Conservation (phyloP, 2,797 vertebrate species). For the Coreius guichenoti region DNA sequence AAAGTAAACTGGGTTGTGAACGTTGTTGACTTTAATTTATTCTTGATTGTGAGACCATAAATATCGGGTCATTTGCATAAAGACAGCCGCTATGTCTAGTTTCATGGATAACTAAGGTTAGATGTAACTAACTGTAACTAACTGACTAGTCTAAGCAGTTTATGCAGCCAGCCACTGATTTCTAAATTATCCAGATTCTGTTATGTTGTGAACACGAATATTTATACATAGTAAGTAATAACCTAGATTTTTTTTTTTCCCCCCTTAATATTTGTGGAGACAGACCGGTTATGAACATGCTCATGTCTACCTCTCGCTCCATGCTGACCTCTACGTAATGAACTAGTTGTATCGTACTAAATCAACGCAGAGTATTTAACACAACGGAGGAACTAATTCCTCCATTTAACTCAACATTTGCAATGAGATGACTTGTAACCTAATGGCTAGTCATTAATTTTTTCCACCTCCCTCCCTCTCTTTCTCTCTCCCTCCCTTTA, state of each 20-base stretch:
- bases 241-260: not conserved
- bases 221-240: too few relatives aligned
- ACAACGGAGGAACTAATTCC: conserved; percentile 87
- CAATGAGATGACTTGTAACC: conserved; percentile 89
- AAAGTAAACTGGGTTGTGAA: not conserved
- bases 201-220: too few relatives aligned
- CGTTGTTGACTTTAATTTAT: not conserved
- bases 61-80: not conserved
- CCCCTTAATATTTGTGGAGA: not conserved
- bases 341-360: conserved; percentile 82
- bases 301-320: conserved; percentile 60
- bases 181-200: not conserved
- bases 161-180: not conserved
- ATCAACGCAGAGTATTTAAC: conserved; percentile 89
- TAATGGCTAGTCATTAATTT: conserved; percentile 96
- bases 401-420: conserved; percentile 88
- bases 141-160: not conserved
- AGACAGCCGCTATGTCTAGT: not conserved
- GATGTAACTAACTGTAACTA: not conserved
- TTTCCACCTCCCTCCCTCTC: conserved; percentile 62
- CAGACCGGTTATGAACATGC: not conserved
- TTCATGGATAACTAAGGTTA: not conserved
- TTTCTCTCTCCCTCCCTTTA: conserved; percentile 43
- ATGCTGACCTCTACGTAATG: conserved; percentile 80
- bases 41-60: not conserved